Evolutionary conservation across 2,797 vertebrate species (phyloP), one percentile per base, ranked within the genome.

Genomic region (Urocyon cinereoargenteus): DNA sequence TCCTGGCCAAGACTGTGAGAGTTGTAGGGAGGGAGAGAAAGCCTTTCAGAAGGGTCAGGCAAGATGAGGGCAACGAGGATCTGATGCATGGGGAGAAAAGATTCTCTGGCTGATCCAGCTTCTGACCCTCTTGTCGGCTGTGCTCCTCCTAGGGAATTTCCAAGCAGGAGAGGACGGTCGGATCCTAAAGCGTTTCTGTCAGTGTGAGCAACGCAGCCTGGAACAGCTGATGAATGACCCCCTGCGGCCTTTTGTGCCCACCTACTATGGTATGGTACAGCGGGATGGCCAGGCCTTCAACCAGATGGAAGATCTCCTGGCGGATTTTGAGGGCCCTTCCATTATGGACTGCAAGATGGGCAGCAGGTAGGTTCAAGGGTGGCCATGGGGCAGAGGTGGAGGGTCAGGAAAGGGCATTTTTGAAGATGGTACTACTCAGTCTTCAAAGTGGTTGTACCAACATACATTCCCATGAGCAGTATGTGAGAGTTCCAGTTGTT

Each of bases 321-420:
- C 98, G 0, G 99, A 99, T 49, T 99, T 99, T 21, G 99, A 98
- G 73, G 98, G 97, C 77, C 99, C 99, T 0, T 98, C 99, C 90
- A 99, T 99, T 97, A 99, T 99, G 99, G 99, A 99, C 98, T 99
- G 99, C 98, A 99, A 99, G 98, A 99, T 99, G 99, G 99, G 99
- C 94, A 98, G 99, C 97, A 98, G 99, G 99, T 99, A 97, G 97
- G 98, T 18, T 26, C 24, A 28, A 8, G 86, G 77, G 22, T 12
- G 81, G 62, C 92, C 53, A 0, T 51, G 66, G 59, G 55, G 77
- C 51, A 55, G 12, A 93, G 40, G 51, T 53, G 5, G 79, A 53
- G n/a, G 62, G 19, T 6, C 16, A 15, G 36, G 11, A 45, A 45
- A 45, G 31, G 36, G 18, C 6, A 1, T 78, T 61, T 62, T 84